Evolutionary conservation across 2,888 invertebrate species (phyloP), one percentile per base, ranked within the genome.

Genomic region (Caenorhabditis sp.): DNA sequence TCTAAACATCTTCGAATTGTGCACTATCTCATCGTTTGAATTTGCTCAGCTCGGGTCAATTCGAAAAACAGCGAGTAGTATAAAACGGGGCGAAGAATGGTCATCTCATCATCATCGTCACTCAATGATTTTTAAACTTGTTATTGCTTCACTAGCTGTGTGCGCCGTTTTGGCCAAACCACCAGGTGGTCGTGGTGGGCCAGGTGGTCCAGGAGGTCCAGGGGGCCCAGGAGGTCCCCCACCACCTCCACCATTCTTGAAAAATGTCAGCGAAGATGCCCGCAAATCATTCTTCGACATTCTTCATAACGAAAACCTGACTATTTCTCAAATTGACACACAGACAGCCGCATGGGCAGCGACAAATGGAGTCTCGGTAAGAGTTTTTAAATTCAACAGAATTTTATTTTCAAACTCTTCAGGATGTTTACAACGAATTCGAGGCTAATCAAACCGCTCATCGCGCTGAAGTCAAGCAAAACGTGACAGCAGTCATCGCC

Each of bases 191-290:
- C 51, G 3, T 51, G 51, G 51, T 51, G 51, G 51, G 69, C 66
- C 8, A 6, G 51, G 51, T 8, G 51, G 51, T 8, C 51, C 21
- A 6, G 51, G 51, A 6, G 51, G 51, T 17, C 51, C 21, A 17
- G 51, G 51, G 19, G 14, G 14, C 4, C n/a, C n/a, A 23, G 51
- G 51, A 23, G 21, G 21, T 60, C 63, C 63, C 8, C 72, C 67
- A 49, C 66, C 67, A 54, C 66, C 69, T 19, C 69, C 64, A 37
- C 69, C 78, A 21, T 78, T 69, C 67, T 71, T 78, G 54, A 62
- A 58, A 53, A 72, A 72, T 36, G 71, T 72, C 36, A 69, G 66
- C 49, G 64, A 69, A 27, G 62, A 70, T n/a, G 74, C 61, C 6
- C 53, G 62, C 14, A 36, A 67, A 58, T 62, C 69, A 8, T 75